Percentiles rank a stretch among this genome's conserved stretches.
These are phyloP conservation scores for Xanthorhoe spadicearia DNA, from an alignment of 2,888 invertebrate genomes.

Conservation along the genomic window DNA sequence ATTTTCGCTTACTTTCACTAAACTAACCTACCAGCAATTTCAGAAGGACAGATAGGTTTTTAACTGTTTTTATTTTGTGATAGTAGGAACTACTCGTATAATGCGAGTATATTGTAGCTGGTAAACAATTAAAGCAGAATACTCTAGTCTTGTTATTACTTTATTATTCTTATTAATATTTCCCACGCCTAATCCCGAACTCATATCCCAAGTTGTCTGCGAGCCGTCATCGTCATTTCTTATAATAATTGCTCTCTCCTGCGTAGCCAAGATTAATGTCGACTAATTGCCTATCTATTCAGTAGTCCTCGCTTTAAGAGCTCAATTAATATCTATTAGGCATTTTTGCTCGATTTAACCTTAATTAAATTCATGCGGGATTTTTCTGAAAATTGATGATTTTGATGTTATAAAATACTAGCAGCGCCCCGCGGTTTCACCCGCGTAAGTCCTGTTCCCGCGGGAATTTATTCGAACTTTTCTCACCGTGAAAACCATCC, in stretches of 20 bases:
- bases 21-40: too few species aligned
- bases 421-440: too few species aligned
- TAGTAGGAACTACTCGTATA: too few species aligned
- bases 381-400: slow-evolving; percentile 33
- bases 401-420: neutral
- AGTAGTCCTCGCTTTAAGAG: slow-evolving; percentile 60
- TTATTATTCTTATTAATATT: neutral
- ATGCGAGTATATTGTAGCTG: too few species aligned
- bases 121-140: too few species aligned
- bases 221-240: slow-evolving; percentile 72
- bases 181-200: slow-evolving; percentile 49
- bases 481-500: too few species aligned
- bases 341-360: slow-evolving; percentile 52
- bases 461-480: too few species aligned
- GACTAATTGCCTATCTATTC: slow-evolving; percentile 76
- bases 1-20: too few species aligned
- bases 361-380: slow-evolving; percentile 52
- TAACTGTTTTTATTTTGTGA: too few species aligned
- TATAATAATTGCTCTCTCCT: slow-evolving; percentile 75
- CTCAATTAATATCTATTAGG: slow-evolving; percentile 65
- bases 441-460: too few species aligned
- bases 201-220: slow-evolving; percentile 61
- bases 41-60: too few species aligned
- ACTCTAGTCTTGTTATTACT: too few species aligned
- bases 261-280: slow-evolving; percentile 68